Evolutionary conservation across 2,797 vertebrate genomes (phyloP), one percentile per base, ranked within the genome.

Genomic region (Cichlasoma orientale): DNA sequence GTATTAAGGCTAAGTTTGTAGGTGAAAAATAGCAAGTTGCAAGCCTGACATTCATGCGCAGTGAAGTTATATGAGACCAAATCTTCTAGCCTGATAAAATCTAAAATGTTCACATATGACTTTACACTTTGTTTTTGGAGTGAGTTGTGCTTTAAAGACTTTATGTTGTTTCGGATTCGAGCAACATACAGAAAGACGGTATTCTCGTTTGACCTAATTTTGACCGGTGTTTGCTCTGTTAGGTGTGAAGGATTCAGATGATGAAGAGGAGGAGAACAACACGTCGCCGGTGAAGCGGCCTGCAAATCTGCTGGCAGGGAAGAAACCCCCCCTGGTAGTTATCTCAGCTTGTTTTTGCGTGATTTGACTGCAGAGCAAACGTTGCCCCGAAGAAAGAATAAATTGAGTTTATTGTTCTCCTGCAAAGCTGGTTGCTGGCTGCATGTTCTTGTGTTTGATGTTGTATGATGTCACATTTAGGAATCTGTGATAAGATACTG

Each of bases 201-300:
- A 1, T 50, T 16, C 27, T 29, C 7, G 14, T 47, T 47, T 66
- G 41, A 47, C 38, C 41, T 18, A 44, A 47, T 66, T 38, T 66
- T 66, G 38, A 18, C 3, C 7, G 41, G 9, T 77, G 33, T 78
- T 83, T 79, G 12, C 19, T 84, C 25, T 78, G 41, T 56, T 4
- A 96, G 96, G 95, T 84, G 87, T 93, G 68, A 95, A 94, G 75
- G 93, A 94, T 16, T 93, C 91, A 18, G 94, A 95, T 0, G 94
- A 94, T 75, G 94, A 95, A 54, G 95, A 95, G 16, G 94, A 96
- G 76, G 96, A 96, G 82, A 95, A 96, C 88, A 96, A 96, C 86
- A 77, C 95, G 0, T 96, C 95, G 1, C 96, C 96, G 0, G 94
- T 96, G 76, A 96, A 96, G 79, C 93, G 95, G 69, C 95, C 95